These are phyloP conservation scores for Numenius phaeopus DNA, from an alignment of 2,797 vertebrate species.

Conservation along the genomic window DNA sequence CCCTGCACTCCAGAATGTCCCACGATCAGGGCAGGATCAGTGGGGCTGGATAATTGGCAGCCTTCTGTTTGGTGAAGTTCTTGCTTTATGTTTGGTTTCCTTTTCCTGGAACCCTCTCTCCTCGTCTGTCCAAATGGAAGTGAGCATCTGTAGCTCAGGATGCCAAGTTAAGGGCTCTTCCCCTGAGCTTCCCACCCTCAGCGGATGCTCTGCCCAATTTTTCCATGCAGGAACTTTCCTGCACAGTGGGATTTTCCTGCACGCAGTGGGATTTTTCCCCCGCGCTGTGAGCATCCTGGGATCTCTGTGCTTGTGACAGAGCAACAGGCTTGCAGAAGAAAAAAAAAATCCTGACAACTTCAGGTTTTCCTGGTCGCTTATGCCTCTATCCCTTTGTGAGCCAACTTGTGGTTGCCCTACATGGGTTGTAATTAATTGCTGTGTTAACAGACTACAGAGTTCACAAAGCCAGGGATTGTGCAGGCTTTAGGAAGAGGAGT, in stretches of 20 bases:
- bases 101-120: background rate
- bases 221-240: background rate
- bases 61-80: background rate
- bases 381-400: background rate
- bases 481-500: background rate
- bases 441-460: background rate
- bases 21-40: background rate
- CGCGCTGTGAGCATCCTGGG: background rate
- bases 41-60: background rate
- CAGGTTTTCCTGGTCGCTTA: background rate
- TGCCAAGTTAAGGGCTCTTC: background rate
- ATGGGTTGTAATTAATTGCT: background rate
- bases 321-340: background rate
- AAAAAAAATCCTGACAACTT: background rate
- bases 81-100: background rate
- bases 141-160: background rate
- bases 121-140: background rate
- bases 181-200: background rate
- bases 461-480: background rate
- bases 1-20: background rate
- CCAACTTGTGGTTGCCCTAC: background rate
- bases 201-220: background rate
- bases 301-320: background rate
- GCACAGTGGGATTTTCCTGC: background rate
- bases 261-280: background rate